phyloP scores from a whole-genome alignment of 2,888 invertebrate genomes.

The Oscheius sp. region DNA sequence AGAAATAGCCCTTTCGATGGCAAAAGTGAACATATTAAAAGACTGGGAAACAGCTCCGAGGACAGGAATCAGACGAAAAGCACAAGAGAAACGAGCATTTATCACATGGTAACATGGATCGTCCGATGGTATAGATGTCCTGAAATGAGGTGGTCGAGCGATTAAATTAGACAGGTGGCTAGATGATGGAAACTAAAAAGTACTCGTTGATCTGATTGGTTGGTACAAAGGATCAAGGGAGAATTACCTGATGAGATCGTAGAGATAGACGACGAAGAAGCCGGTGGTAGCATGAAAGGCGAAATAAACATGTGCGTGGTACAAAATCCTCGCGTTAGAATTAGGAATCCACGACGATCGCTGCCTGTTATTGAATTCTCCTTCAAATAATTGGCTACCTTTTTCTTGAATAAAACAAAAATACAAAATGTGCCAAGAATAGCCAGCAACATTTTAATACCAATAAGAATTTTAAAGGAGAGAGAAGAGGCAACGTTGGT shows the following conservation, averaged over 20 bases:
- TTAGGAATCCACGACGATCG: slow-evolving; percentile 17
- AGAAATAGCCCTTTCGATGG: slow-evolving; percentile 16
- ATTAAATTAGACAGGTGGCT: background rate
- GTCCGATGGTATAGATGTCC: background rate
- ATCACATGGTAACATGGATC: slow-evolving; percentile 13
- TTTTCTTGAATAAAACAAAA: slow-evolving; percentile 10
- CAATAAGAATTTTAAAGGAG: slow-evolving; percentile 8
- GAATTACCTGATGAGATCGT: slow-evolving; percentile 3
- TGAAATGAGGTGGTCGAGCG: background rate
- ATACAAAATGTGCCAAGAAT: background rate
- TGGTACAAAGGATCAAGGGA: background rate
- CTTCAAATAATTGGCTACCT: background rate
- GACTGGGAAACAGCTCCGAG: slow-evolving; percentile 12
- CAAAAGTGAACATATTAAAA: slow-evolving; percentile 24
- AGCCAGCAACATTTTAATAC: slow-evolving; percentile 3
- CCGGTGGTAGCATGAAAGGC: slow-evolving; percentile 17
- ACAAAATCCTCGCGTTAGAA: slow-evolving; percentile 9
- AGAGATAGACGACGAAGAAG: slow-evolving; percentile 8
- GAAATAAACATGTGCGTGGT: slow-evolving; percentile 6
- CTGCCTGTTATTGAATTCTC: background rate
- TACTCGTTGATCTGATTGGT: background rate
- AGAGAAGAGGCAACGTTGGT: background rate
- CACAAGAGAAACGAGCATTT: slow-evolving; percentile 24
- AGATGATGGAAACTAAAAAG: background rate
- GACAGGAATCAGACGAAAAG: slow-evolving; percentile 13